Evolutionary conservation across 2,113 vertebrate species (phyloP).

Genomic region (Trichechus manatus): DNA sequence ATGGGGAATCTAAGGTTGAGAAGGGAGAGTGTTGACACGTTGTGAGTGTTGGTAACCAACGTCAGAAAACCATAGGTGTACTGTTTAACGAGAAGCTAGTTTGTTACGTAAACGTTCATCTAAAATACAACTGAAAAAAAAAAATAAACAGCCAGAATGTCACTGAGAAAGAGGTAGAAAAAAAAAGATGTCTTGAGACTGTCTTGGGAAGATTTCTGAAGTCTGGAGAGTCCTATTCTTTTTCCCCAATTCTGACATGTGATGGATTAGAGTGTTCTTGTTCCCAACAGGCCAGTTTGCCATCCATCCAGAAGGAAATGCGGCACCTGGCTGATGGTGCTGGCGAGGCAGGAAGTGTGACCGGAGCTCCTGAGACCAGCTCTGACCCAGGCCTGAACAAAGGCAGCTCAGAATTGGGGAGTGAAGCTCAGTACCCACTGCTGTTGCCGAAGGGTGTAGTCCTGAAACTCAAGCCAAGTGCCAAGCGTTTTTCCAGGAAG

Average conservation of each 20-base stretch:
- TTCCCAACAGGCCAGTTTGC: conserved; percentile 92
- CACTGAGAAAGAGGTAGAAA: too few relatives aligned
- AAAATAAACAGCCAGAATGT: too few relatives aligned
- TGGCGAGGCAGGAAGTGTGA: conserved; percentile 12
- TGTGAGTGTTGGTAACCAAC: too few relatives aligned
- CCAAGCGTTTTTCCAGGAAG: conserved; percentile 81
- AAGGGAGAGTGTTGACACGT: too few relatives aligned
- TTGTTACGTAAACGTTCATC: too few relatives aligned
- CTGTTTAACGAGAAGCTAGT: too few relatives aligned
- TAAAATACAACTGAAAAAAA: too few relatives aligned
- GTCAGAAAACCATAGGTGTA: too few relatives aligned
- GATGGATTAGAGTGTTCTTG: neutral
- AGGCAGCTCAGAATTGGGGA: neutral
- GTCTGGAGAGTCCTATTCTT: neutral
- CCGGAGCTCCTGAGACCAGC: neutral
- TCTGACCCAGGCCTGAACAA: conserved; percentile 48
- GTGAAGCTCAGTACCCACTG: conserved; percentile 86
- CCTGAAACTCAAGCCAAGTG: conserved; percentile 91
- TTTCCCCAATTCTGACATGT: neutral
- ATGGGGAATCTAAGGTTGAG: too few relatives aligned
- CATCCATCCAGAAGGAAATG: conserved; percentile 88
- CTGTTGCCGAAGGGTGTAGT: conserved; percentile 90
- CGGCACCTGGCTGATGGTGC: conserved; percentile 77
- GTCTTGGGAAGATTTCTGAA: neutral
- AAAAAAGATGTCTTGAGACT: neutral